Evolutionary conservation across 2,888 invertebrate species (phyloP).

Genomic region (Autographa gamma): DNA sequence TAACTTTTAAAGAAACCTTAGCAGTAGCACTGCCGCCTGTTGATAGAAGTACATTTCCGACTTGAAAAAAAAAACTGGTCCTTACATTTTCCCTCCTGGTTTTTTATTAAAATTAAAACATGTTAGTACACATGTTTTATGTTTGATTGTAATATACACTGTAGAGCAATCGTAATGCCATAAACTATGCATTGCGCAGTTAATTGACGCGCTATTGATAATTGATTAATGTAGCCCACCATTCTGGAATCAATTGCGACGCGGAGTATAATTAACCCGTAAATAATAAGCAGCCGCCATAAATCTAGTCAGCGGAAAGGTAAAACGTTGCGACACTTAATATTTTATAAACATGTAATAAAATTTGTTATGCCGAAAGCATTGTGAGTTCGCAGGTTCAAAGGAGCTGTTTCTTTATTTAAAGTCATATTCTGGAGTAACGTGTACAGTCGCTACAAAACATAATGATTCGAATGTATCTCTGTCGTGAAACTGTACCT

Average conservation of each 20-base stretch:
- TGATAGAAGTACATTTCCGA: slow-evolving; percentile 24
- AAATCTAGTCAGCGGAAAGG: slow-evolving; percentile 27
- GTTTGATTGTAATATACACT: slow-evolving; percentile 14
- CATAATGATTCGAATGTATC: slow-evolving; percentile 83
- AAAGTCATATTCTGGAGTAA: slow-evolving; percentile 67
- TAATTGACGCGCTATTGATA: slow-evolving; percentile 32
- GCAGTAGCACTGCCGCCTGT: not conserved
- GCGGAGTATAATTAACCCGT: slow-evolving; percentile 29
- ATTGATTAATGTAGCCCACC: slow-evolving; percentile 35
- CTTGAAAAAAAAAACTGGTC: slow-evolving; percentile 15
- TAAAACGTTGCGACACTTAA: slow-evolving; percentile 35
- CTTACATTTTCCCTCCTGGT: not conserved
- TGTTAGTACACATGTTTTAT: not conserved
- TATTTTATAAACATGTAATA: slow-evolving; percentile 53
- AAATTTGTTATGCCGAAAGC: slow-evolving; percentile 51
- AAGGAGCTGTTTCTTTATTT: slow-evolving; percentile 61
- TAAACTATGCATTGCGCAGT: slow-evolving; percentile 27
- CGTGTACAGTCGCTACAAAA: slow-evolving; percentile 71
- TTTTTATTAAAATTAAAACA: not conserved
- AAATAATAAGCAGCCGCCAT: slow-evolving; percentile 18
- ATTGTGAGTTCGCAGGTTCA: slow-evolving; percentile 43
- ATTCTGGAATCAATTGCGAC: slow-evolving; percentile 42
- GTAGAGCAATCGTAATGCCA: slow-evolving; percentile 12
- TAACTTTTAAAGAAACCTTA: slow-evolving; percentile 6
- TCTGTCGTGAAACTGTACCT: slow-evolving; percentile 81